Percentiles rank a stretch among this genome's conserved stretches.
These are phyloP conservation scores for Drosophila fungiperda DNA, from an alignment of 2,888 invertebrate genomes.

Conservation along the genomic window DNA sequence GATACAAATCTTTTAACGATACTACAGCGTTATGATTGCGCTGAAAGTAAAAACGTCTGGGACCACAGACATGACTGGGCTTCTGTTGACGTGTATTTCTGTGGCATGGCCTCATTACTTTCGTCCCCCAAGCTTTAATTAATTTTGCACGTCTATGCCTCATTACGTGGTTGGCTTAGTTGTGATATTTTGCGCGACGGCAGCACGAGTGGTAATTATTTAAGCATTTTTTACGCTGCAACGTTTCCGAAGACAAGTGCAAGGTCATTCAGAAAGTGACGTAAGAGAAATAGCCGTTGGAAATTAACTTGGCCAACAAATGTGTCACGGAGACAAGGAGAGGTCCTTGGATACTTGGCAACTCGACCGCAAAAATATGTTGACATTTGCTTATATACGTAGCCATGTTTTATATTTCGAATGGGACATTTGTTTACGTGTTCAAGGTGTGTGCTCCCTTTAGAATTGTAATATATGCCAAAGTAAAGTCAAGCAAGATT, in stretches of 20 bases:
- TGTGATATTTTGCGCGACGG: conserved; percentile 63
- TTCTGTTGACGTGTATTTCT: background rate
- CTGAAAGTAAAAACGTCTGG: conserved; percentile 9
- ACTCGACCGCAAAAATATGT: conserved; percentile 18
- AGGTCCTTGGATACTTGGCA: conserved; percentile 53
- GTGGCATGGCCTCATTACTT: conserved; percentile 5
- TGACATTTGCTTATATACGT: conserved; percentile 62
- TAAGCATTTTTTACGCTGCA: conserved; percentile 31
- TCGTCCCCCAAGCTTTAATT: conserved; percentile 30
- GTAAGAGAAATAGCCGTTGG: conserved; percentile 19
- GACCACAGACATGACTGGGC: conserved; percentile 10
- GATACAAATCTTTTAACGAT: conserved; percentile 26
- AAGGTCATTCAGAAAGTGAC: conserved; percentile 52
- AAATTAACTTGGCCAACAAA: conserved; percentile 48
- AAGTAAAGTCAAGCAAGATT: background rate
- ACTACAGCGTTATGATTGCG: conserved; percentile 20
- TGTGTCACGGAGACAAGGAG: conserved; percentile 60
- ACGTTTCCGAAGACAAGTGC: conserved; percentile 58
- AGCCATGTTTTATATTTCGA: conserved; percentile 1
- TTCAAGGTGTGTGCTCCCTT: conserved; percentile 41
- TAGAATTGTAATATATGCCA: background rate
- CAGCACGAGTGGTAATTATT: conserved; percentile 69
- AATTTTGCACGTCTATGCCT: conserved; percentile 32
- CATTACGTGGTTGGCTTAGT: conserved; percentile 50
- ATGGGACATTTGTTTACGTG: conserved; percentile 25